A percentile compares a stretch with the other conserved stretches of the same genome.
Evolutionary conservation across 2,888 invertebrate species (phyloP).

Genomic region (Vesta saturnalis): DNA sequence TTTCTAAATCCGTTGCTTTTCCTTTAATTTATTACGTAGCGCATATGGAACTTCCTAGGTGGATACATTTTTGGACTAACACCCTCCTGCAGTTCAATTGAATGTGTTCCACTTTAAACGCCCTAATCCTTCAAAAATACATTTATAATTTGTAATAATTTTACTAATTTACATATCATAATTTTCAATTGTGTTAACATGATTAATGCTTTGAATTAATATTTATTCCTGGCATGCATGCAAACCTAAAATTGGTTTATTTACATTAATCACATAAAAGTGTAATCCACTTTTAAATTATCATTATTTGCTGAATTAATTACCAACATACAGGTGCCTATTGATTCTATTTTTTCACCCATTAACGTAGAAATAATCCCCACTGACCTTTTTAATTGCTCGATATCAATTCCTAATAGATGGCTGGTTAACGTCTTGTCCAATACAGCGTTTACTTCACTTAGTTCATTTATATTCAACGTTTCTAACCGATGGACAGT

Average conservation of each 20-base stretch:
- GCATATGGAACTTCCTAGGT: neutral
- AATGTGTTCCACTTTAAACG: neutral
- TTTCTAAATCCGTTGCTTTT: neutral
- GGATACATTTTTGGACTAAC: neutral
- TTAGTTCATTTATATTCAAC: no score
- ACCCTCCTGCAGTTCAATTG: neutral
- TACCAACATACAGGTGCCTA: no score
- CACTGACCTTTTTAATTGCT: neutral
- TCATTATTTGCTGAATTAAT: no score
- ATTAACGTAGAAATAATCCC: neutral
- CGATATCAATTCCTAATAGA: neutral
- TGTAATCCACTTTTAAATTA: no score
- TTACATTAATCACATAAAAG: no score
- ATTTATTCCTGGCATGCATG: neutral
- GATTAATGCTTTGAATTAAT: neutral
- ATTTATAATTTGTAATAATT: neutral
- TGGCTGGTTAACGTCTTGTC: no score
- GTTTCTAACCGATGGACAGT: no score
- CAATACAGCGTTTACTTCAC: no score
- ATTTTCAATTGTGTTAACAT: neutral
- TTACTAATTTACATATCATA: neutral
- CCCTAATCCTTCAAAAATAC: neutral
- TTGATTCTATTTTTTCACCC: no score
- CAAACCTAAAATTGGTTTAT: no score
- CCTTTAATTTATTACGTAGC: neutral